Evolutionary conservation across 2,113 vertebrate species (phyloP).

Genomic region (Clarias gariepinus): DNA sequence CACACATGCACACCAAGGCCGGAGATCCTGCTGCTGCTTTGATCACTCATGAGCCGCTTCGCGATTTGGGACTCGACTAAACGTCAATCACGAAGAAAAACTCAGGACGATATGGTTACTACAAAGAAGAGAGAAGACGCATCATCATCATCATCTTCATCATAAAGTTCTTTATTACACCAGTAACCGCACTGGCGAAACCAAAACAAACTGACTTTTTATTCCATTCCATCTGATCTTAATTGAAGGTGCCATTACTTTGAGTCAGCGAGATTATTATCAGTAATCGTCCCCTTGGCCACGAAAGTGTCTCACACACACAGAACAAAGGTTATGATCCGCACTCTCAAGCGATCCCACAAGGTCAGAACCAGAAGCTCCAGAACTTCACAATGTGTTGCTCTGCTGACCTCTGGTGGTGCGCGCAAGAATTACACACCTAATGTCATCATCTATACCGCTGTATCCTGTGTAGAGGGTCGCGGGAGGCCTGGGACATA

Average conservation of each 20-base stretch:
- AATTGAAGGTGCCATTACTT: background rate
- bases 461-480: too few species aligned
- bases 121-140: background rate
- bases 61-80: slow-evolving; percentile 4
- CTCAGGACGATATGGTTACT: background rate
- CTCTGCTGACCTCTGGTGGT: slow-evolving; percentile 24
- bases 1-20: slow-evolving; percentile 52
- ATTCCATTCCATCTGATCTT: background rate
- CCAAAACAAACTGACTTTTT: too few species aligned
- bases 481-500: too few species aligned
- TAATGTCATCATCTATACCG: too few species aligned
- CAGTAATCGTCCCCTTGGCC: background rate
- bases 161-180: background rate
- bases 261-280: background rate
- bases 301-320: background rate
- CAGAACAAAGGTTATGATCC: background rate
- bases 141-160: background rate
- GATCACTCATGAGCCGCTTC: slow-evolving; percentile 7
- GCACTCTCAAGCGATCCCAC: background rate
- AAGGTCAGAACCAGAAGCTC: background rate
- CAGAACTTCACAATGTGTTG: background rate
- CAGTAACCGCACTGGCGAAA: too few species aligned
- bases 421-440: background rate
- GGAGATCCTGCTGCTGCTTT: slow-evolving; percentile 28
- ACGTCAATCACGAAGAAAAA: slow-evolving; percentile 18